A percentile compares a stretch with the other conserved stretches of the same genome.
phyloP scores from a whole-genome alignment of 2,888 invertebrate genomes.

The Bellardia pandia region DNA sequence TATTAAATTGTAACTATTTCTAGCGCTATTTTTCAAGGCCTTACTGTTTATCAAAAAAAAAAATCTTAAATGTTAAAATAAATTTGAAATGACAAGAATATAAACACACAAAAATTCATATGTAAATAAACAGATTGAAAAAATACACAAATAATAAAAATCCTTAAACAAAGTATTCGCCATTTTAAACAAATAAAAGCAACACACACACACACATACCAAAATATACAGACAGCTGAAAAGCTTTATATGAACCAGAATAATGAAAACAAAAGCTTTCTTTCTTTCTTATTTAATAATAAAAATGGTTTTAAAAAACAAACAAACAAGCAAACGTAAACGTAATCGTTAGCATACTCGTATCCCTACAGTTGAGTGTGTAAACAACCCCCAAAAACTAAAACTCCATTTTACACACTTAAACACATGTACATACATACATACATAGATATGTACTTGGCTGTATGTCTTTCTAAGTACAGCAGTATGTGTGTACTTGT shows the following conservation, averaged over 20 bases:
- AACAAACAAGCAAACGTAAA: background rate
- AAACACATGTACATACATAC: slow-evolving; percentile 27
- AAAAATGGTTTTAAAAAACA: slow-evolving; percentile 43
- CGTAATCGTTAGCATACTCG: background rate
- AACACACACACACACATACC: background rate
- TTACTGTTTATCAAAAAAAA: background rate
- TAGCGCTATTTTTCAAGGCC: background rate
- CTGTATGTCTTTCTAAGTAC: background rate
- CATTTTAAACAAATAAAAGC: slow-evolving; percentile 26
- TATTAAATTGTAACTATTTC: background rate
- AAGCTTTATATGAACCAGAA: slow-evolving; percentile 40
- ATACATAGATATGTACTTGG: background rate
- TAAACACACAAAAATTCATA: slow-evolving; percentile 58
- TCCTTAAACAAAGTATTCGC: background rate
- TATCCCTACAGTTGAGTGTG: background rate
- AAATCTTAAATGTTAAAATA: slow-evolving; percentile 40
- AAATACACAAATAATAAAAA: slow-evolving; percentile 20
- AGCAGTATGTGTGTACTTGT: background rate
- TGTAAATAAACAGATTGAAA: slow-evolving; percentile 66
- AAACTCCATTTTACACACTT: slow-evolving; percentile 47
- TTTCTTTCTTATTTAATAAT: slow-evolving; percentile 53
- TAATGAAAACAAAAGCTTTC: slow-evolving; percentile 34
- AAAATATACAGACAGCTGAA: slow-evolving; percentile 12
- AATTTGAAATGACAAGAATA: slow-evolving; percentile 54
- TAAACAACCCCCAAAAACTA: slow-evolving; percentile 49